phyloP scores from a whole-genome alignment of 2,888 invertebrate species.

The Blastobasis adustella region DNA sequence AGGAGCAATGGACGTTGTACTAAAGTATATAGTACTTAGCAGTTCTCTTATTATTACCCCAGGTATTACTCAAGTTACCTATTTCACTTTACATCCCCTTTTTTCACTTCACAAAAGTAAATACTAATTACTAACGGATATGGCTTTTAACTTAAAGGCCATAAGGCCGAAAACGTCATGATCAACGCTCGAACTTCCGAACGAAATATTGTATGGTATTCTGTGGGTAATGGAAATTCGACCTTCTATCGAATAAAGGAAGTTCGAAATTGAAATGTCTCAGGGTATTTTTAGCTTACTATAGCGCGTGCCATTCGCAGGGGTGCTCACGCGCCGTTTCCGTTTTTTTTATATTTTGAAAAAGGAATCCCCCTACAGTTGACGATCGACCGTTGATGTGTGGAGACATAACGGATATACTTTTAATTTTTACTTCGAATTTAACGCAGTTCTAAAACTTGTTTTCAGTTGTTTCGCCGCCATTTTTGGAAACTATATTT shows the following conservation, averaged over 20 bases:
- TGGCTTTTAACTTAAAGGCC: background rate
- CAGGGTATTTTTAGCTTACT: conserved; percentile 11
- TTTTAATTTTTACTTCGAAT: background rate
- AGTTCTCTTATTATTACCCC: background rate
- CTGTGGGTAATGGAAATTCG: background rate
- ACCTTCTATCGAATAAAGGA: conserved; percentile 1
- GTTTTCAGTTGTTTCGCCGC: background rate
- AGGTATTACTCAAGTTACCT: background rate
- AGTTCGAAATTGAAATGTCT: conserved; percentile 15
- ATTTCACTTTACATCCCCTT: background rate
- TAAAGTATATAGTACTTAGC: too few relatives aligned
- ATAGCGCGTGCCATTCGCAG: conserved; percentile 55
- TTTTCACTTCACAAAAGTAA: background rate
- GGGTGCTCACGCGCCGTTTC: conserved; percentile 66
- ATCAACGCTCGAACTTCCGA: background rate
- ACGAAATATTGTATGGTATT: background rate
- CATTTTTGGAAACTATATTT: background rate
- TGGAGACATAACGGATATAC: conserved; percentile 20
- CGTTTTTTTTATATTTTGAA: conserved; percentile 45
- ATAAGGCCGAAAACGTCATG: background rate
- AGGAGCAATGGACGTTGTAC: too few relatives aligned
- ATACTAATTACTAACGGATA: background rate
- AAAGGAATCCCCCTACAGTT: conserved; percentile 48
- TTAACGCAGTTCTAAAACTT: background rate
- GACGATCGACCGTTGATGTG: conserved; percentile 45